Base-by-base conservation (phyloP, 2,888 invertebrate genomes). In the Scaptomyza parva region DNA sequence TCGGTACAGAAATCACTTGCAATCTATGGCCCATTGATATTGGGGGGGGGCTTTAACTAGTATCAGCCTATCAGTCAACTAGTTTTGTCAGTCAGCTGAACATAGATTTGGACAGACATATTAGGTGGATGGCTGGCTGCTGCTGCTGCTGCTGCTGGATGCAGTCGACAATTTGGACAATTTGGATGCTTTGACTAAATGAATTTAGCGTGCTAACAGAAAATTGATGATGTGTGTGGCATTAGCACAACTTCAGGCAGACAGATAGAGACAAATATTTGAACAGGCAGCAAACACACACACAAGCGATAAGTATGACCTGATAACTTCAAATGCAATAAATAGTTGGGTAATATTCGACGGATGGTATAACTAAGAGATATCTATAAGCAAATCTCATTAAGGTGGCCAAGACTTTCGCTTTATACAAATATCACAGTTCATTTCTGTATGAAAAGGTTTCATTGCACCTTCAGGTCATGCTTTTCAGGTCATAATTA, bases 201-300 rank as follows among this genome's bases (percentile, higher is more conserved):
- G 85, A 86, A 86, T 88, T 86, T 79, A 75, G 73, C 85, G 73
- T 69, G 69, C 82, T 79, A 81, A 85, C 82, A 85, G 67, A 62
- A 68, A 86, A 86, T 75, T 75, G 88, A 70, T 77, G 75, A 70
- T 50, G 55, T 28, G 55, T 28, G 48, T 47, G 54, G 45, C 47
- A 51, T 54, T 60, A 51, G 43, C 41, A 26, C 33, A 58, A 50
- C 37, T 52, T 17, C 44, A 44, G 37, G 22, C 47, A 41, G 37
- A 18, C 53, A 28, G 40, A 40, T n/a, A n/a, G n/a, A n/a, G n/a
- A 47, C 54, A 47, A 41, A 45, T 47, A 40, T 12, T 0, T 33
- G 48, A 43, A 44, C 45, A 0, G 17, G 2, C 3, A 5, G 28
- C 45, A 0, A 12, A 4, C 3, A 5, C 17, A 14, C 6, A 5